These are phyloP conservation scores for Eupithecia insigniata DNA, from an alignment of 2,888 invertebrate genomes.

Conservation along the genomic window DNA sequence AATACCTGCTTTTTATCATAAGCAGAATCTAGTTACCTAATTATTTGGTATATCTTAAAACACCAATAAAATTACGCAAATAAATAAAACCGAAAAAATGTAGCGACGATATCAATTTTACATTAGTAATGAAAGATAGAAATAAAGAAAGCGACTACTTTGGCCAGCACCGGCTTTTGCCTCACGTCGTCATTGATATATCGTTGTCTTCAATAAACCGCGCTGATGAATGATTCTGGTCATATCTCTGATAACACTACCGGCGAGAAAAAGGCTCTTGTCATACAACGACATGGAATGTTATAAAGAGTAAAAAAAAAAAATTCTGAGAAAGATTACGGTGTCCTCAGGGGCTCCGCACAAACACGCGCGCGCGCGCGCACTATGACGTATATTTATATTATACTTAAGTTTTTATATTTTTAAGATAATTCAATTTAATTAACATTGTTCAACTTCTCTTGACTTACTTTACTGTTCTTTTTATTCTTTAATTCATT, in stretches of 20 bases:
- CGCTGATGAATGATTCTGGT: constrained; percentile 50
- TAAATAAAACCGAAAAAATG: neutral
- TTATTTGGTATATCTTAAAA: no score
- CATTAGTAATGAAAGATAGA: neutral
- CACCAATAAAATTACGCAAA: no score
- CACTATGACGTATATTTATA: no score
- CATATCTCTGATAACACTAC: constrained; percentile 37
- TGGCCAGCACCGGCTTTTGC: constrained; percentile 10
- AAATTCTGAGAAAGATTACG: neutral
- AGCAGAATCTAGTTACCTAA: no score
- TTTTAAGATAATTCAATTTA: no score
- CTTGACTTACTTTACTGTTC: no score
- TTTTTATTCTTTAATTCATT: no score
- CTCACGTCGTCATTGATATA: constrained; percentile 43
- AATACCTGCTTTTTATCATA: no score
- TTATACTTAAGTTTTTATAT: no score
- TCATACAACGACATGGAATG: neutral
- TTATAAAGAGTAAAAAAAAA: neutral
- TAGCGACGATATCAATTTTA: neutral
- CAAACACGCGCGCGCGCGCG: no score
- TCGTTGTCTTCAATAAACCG: constrained; percentile 53
- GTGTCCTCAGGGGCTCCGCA: no score
- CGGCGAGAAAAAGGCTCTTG: neutral
- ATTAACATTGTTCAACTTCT: no score
- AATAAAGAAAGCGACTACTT: constrained; percentile 4